Evolutionary conservation across 2,797 vertebrate species (phyloP).

Genomic region (Nyctibius grandis): DNA sequence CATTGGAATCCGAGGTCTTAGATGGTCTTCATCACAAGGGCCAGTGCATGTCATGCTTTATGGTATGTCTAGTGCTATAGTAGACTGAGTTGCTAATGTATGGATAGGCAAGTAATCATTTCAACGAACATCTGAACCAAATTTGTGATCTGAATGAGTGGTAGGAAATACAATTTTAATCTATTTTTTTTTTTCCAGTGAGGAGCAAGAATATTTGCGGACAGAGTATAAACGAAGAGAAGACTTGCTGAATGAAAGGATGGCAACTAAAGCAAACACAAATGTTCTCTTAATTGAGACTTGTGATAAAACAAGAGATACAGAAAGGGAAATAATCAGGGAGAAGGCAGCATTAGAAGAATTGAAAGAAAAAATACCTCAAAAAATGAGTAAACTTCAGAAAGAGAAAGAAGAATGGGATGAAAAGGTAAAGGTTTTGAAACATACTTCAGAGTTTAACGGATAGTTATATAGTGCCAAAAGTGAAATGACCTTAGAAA

Average conservation of each 20-base stretch:
- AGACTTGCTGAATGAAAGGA: constrained; percentile 68
- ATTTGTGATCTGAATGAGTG: not conserved
- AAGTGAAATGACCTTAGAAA: not conserved
- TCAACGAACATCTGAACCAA: not conserved
- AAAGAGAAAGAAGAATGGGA: constrained; percentile 22
- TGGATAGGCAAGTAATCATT: not conserved
- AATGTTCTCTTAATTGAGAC: constrained; percentile 67
- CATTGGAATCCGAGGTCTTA: not conserved
- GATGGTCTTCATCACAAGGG: not conserved
- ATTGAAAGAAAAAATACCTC: constrained; percentile 39
- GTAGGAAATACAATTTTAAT: not conserved
- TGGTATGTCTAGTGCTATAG: too few relatives aligned
- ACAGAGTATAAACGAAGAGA: constrained; percentile 38
- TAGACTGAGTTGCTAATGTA: not conserved
- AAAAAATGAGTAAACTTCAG: constrained; percentile 49
- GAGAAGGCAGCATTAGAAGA: not conserved
- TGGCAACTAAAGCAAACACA: constrained; percentile 63
- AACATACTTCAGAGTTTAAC: not conserved
- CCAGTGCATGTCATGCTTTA: too few relatives aligned
- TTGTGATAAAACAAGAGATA: constrained; percentile 36
- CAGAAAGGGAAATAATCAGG: constrained; percentile 32
- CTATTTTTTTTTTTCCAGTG: not conserved
- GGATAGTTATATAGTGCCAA: not conserved
- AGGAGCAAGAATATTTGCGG: constrained; percentile 43
- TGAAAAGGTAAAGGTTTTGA: constrained; percentile 11